Percentiles rank a stretch among this genome's conserved stretches.
Conservation (phyloP, 2,113 vertebrate species). For the Pithys albifrons region DNA sequence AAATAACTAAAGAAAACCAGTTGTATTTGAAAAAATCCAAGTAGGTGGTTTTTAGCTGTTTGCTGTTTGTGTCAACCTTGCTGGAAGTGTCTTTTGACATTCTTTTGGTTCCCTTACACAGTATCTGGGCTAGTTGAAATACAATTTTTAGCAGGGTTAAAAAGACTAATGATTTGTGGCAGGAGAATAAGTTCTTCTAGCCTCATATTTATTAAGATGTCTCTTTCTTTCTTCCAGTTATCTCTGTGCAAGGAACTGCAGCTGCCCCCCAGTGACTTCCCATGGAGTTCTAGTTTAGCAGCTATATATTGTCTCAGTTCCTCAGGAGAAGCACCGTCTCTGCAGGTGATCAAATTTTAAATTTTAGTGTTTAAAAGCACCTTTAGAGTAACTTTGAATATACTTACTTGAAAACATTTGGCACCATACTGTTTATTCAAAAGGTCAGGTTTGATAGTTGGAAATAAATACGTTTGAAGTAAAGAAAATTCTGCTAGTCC, state of each 20-base stretch:
- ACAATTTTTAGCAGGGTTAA: neutral
- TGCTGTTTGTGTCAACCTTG: neutral
- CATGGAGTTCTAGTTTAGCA: constrained; percentile 82
- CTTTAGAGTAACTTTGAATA: neutral
- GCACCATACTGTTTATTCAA: neutral
- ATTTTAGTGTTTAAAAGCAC: neutral
- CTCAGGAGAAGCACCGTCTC: constrained; percentile 76
- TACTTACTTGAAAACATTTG: neutral
- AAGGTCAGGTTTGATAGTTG: neutral
- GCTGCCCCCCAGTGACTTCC: constrained; percentile 85
- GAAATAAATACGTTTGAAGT: neutral
- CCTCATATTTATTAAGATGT: neutral
- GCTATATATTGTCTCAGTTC: constrained; percentile 75
- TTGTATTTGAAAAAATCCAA: neutral
- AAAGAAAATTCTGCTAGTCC: neutral
- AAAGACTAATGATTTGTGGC: neutral
- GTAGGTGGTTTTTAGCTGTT: neutral
- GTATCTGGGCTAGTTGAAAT: neutral
- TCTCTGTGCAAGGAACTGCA: constrained; percentile 94
- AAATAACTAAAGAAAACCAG: neutral
- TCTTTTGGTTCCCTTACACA: neutral
- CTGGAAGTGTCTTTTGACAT: neutral
- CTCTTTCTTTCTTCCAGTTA: constrained; percentile 73
- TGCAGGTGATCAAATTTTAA: constrained; percentile 76
- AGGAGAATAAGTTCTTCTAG: neutral